Base-by-base conservation (phyloP, 2,888 invertebrate species). In the Drosophila basisetae region DNA sequence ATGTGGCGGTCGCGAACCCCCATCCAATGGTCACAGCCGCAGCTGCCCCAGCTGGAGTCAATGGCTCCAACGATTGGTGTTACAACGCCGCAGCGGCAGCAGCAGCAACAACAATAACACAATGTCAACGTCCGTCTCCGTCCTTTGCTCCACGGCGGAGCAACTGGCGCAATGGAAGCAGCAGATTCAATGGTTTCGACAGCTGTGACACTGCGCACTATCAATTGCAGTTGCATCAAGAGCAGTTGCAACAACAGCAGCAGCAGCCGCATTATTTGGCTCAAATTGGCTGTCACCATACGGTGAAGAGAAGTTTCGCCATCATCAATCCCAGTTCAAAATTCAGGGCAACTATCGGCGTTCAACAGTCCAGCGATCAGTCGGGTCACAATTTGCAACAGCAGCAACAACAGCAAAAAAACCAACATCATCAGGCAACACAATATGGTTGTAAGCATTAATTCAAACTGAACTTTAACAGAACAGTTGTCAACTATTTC, bases 241-340 rank as follows among this genome's bases (percentile, higher is more conserved):
- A 25, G 25, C 49, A 50, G 56, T 28, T 39, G 37, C 55, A 7
- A n/a, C 54, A 54, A 1, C 53, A 33, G 16, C 54, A 37, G 25
- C 25, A 11, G 11, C 55, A 33, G 33, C 56, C 85, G 35, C 82
- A 84, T 71, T 85, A 85, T 90, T 59, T 84, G 75, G 90, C 84
- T 39, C 88, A 84, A 59, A 84, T 84, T 73, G 90, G 67, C 58
- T 89, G 90, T 52, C 84, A 89, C 63, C 89, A 84, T 70, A 78
- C 71, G 55, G 65, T 82, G 35, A 84, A 79, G 39, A 78, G 22
- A 47, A 47, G 75, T 68, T 76, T 80, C 10, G 56, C 33, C 31
- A 53, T 9, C 31, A 53, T 30, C 47, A 73, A 64, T 61, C 49
- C 41, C 53, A 61, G n/a, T 11, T 68, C 37, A 28, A 72, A 70